Evolutionary conservation across 53 echinoderm and acorn worm genomes (phyloP).

Genomic region (Stichopus horrens): DNA sequence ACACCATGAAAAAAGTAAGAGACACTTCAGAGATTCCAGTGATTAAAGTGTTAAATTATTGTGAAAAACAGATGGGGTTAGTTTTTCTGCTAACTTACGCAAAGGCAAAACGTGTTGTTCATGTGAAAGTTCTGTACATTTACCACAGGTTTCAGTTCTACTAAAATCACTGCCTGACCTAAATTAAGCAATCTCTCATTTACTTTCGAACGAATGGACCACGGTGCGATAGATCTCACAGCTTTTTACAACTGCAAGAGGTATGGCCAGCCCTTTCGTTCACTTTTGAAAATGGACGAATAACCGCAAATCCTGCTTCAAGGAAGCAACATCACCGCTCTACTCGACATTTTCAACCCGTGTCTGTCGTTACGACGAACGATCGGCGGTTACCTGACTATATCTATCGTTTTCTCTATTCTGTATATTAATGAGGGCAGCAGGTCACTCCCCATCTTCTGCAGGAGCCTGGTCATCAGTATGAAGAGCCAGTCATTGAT

Average conservation of each 20-base stretch:
- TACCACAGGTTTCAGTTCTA: no score
- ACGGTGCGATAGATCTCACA: background rate
- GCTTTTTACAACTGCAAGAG: no score
- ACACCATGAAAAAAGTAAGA: no score
- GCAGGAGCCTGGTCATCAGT: conserved; percentile 83
- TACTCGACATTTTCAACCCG: background rate
- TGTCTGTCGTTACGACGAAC: background rate
- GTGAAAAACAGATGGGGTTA: no score
- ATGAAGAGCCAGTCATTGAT: conserved; percentile 88
- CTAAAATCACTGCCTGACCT: background rate
- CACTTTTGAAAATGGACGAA: background rate
- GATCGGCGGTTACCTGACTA: conserved; percentile 72
- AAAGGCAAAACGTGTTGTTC: no score
- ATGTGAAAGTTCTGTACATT: no score
- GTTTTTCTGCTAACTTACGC: no score
- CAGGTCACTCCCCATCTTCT: conserved; percentile 92
- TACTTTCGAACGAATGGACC: background rate
- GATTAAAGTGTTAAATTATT: no score
- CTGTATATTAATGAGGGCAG: conserved; percentile 81
- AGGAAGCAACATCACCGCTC: background rate
- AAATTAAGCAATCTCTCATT: background rate
- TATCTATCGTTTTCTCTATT: conserved; percentile 79
- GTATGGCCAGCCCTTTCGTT: background rate
- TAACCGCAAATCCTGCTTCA: background rate
- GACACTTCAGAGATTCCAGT: no score